Evolutionary conservation across 2,888 invertebrate genomes (phyloP).

Genomic region (Conomelus anceps): DNA sequence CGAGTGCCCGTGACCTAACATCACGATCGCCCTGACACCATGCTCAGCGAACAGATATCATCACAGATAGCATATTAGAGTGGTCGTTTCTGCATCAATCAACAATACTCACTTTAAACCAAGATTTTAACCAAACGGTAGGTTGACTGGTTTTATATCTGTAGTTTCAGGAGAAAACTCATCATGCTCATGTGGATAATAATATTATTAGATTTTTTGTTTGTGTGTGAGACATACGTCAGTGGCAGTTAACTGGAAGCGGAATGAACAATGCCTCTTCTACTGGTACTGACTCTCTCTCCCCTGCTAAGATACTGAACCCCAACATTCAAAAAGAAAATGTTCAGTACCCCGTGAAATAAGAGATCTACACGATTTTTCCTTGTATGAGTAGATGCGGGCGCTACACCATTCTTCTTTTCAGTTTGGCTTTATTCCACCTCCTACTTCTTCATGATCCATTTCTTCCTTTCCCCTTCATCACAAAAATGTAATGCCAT

Average conservation of each 20-base stretch:
- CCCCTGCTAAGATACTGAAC: background rate
- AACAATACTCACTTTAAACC: no score
- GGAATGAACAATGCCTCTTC: background rate
- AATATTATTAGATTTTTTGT: no score
- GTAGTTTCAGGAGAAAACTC: no score
- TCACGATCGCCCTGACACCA: no score
- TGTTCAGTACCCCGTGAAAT: background rate
- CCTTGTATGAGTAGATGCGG: background rate
- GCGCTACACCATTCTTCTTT: background rate
- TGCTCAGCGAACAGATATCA: no score
- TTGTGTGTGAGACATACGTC: background rate
- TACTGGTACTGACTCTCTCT: background rate
- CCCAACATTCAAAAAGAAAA: background rate
- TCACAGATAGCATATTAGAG: no score
- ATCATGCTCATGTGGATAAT: no score
- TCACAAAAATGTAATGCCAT: background rate
- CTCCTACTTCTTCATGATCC: background rate
- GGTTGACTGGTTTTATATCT: no score
- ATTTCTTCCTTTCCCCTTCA: background rate
- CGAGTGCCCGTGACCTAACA: no score
- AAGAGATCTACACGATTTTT: background rate
- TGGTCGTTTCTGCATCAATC: no score
- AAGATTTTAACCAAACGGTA: no score
- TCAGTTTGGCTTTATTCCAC: background rate
- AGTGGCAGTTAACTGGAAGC: background rate